Conservation (phyloP, 2,888 invertebrate species). For the Steinernema hermaphroditum region DNA sequence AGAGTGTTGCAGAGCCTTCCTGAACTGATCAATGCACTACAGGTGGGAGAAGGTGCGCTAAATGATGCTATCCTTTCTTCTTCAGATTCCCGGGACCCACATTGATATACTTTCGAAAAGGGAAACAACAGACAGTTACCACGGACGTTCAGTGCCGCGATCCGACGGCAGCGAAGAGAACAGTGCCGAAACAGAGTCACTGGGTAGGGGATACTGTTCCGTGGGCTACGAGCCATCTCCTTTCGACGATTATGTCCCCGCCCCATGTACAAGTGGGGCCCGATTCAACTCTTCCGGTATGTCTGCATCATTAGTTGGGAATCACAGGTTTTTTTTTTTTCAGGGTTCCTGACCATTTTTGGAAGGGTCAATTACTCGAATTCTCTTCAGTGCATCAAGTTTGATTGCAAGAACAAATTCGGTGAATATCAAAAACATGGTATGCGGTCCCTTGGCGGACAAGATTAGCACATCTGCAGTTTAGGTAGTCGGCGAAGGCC, state of each 20-base stretch:
- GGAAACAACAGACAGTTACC: neutral
- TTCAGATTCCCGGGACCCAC: slow-evolving; percentile 10
- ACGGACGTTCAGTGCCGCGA: neutral
- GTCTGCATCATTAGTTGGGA: too few species aligned
- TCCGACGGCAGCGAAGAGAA: slow-evolving; percentile 17
- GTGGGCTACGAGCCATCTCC: neutral
- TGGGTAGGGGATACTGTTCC: neutral
- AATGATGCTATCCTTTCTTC: too few species aligned
- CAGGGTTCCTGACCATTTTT: neutral
- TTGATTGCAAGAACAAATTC: neutral
- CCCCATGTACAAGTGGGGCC: neutral
- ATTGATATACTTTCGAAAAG: neutral
- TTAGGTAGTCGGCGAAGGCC: neutral
- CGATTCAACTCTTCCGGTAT: slow-evolving; percentile 6
- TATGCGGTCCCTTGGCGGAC: neutral
- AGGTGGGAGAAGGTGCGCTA: too few species aligned
- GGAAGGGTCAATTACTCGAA: neutral
- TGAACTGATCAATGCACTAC: neutral
- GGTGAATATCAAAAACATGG: neutral
- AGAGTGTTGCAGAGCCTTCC: neutral
- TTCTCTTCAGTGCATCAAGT: neutral
- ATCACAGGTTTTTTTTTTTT: too few species aligned
- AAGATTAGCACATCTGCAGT: too few species aligned
- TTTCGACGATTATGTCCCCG: neutral
- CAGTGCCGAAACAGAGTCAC: neutral